These are phyloP conservation scores for Mola mola DNA, from an alignment of 2,113 vertebrate species.

Conservation along the genomic window DNA sequence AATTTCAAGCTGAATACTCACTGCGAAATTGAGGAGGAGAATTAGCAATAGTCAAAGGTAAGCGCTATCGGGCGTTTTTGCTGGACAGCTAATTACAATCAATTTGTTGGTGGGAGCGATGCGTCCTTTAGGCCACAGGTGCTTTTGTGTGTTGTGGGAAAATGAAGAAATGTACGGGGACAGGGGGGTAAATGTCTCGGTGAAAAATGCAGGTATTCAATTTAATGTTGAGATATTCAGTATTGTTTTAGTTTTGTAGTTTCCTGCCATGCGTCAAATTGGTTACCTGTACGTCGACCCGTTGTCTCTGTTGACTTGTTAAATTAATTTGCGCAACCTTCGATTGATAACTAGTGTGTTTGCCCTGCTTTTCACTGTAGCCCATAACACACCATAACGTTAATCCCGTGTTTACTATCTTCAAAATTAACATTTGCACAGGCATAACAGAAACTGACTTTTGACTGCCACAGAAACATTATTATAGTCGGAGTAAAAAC, in stretches of 20 bases:
- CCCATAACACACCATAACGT: background rate
- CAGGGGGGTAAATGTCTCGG: too few species aligned
- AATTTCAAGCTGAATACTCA: background rate
- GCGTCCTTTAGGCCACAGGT: background rate
- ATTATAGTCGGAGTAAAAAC: rapidly evolving
- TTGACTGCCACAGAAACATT: background rate
- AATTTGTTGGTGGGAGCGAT: slow-evolving; percentile 10
- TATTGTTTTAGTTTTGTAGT: too few species aligned
- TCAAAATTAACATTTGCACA: too few species aligned
- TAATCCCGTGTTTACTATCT: too few species aligned
- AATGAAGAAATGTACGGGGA: too few species aligned
- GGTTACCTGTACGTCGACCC: too few species aligned
- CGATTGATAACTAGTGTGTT: background rate
- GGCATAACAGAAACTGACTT: too few species aligned
- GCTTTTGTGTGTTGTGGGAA: slow-evolving; percentile 14
- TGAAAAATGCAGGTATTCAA: background rate
- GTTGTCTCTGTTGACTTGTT: too few species aligned
- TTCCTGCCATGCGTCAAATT: too few species aligned
- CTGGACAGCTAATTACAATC: slow-evolving; percentile 34
- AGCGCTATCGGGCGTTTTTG: background rate
- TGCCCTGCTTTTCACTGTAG: background rate
- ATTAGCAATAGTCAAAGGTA: background rate
- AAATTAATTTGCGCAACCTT: slow-evolving; percentile 8
- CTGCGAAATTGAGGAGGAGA: background rate
- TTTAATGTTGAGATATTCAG: too few species aligned